These are phyloP conservation scores for Drosophila quadrilineata DNA, from an alignment of 1,140 invertebrate species.

Conservation along the genomic window DNA sequence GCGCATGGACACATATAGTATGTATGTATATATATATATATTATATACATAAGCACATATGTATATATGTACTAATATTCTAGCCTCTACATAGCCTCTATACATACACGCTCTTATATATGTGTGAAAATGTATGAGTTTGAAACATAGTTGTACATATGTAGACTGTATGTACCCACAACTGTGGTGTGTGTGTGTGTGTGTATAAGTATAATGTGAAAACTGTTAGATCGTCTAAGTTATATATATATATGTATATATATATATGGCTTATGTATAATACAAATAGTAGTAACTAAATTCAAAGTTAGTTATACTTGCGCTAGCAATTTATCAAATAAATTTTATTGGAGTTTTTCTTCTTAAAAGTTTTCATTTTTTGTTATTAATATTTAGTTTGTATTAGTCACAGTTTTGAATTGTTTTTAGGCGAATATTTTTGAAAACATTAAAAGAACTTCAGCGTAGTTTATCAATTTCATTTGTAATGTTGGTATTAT, in stretches of 20 bases:
- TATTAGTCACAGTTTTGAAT: constrained; percentile 74
- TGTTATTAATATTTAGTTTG: constrained; percentile 25
- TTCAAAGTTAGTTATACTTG: constrained; percentile 23
- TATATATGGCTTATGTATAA: constrained; percentile 16
- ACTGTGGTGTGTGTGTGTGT: constrained; percentile 40
- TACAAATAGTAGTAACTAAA: constrained; percentile 22
- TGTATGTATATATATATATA: constrained; percentile 56
- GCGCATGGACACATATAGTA: no score
- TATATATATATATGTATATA: constrained; percentile 4
- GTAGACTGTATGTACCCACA: constrained; percentile 74
- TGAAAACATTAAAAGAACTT: constrained; percentile 57
- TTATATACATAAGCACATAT: no score
- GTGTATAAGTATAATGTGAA: constrained; percentile 16
- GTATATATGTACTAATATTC: no score
- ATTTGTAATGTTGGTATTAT: no score
- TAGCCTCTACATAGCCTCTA: constrained; percentile 34
- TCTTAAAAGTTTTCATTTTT: constrained; percentile 23
- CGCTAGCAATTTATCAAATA: constrained; percentile 18
- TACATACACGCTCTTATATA: constrained; percentile 25
- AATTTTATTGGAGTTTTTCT: constrained; percentile 42
- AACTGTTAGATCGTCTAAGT: background rate
- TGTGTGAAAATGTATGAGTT: constrained; percentile 4
- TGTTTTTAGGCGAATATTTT: constrained; percentile 63
- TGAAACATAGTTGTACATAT: constrained; percentile 58
- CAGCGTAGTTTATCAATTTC: no score